phyloP scores from a whole-genome alignment of 2,113 vertebrate genomes.

The Saguinus midas region DNA sequence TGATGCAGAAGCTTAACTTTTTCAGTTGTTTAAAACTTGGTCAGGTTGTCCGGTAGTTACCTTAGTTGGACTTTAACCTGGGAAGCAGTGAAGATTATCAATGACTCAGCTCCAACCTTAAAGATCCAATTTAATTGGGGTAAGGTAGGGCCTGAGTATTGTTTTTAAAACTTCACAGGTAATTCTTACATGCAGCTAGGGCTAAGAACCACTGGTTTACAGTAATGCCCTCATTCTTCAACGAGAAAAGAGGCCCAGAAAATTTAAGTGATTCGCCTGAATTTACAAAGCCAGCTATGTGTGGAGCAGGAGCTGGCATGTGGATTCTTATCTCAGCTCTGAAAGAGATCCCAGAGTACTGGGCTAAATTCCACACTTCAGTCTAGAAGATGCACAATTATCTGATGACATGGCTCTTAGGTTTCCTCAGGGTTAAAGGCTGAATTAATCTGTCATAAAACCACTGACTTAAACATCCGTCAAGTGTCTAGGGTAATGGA shows the following conservation, averaged over 20 bases:
- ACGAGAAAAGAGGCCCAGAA: not conserved
- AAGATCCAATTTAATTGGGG: not conserved
- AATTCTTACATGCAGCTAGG: not conserved
- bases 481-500: conserved; percentile 58
- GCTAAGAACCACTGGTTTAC: not conserved
- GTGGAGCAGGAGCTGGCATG: not conserved
- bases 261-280: conserved; percentile 21
- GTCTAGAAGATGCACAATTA: conserved; percentile 56
- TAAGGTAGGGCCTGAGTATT: not conserved
- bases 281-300: not conserved
- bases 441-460: conserved; percentile 69
- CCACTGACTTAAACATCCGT: conserved; percentile 52
- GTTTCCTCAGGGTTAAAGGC: conserved; percentile 55
- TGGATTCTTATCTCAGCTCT: not conserved
- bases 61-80: conserved; percentile 1
- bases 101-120: not conserved
- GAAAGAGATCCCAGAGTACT: conserved; percentile 11
- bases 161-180: conserved; percentile 24
- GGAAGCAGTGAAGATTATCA: conserved; percentile 8
- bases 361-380: conserved; percentile 52
- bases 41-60: not conserved
- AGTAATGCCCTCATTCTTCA: not conserved
- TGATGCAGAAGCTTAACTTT: not conserved
- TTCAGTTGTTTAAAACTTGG: not conserved
- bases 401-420: conserved; percentile 58